Evolutionary conservation across 2,113 vertebrate genomes (phyloP).

Genomic region (Mustela lutreola): DNA sequence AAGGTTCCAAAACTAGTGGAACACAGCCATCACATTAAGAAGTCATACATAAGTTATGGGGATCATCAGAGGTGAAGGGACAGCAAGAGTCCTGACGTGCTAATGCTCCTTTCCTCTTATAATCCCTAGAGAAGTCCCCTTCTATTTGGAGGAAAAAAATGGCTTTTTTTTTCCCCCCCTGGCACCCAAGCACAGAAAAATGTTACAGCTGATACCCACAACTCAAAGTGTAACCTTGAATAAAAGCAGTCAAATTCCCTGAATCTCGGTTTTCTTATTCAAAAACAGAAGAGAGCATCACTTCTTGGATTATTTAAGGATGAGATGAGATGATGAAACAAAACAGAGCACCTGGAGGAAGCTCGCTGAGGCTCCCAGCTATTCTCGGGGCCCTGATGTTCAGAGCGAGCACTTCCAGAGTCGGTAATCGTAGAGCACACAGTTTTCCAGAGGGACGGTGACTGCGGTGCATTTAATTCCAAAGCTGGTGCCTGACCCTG

Average conservation of each 20-base stretch:
- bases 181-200: slow-evolving; percentile 37
- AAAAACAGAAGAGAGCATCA: not conserved
- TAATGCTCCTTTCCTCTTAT: not conserved
- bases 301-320: not conserved
- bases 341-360: not conserved
- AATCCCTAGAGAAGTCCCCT: slow-evolving; percentile 2
- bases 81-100: not conserved
- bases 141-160: slow-evolving; percentile 60
- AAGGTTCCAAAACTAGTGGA: not conserved
- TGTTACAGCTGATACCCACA: not conserved
- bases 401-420: not conserved
- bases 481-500: not conserved
- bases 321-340: not conserved
- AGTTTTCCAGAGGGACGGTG: not conserved
- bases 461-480: not conserved
- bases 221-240: not conserved
- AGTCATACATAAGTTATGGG: not conserved
- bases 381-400: not conserved
- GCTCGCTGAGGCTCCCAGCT: not conserved
- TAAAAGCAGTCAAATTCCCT: not conserved
- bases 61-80: slow-evolving; percentile 23
- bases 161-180: slow-evolving; percentile 51
- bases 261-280: not conserved
- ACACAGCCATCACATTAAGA: not conserved
- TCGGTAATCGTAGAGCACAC: not conserved